Percentiles rank a stretch among this genome's conserved stretches.
Conservation (phyloP, 2,888 invertebrate genomes). For the Hypomecis atomaria region DNA sequence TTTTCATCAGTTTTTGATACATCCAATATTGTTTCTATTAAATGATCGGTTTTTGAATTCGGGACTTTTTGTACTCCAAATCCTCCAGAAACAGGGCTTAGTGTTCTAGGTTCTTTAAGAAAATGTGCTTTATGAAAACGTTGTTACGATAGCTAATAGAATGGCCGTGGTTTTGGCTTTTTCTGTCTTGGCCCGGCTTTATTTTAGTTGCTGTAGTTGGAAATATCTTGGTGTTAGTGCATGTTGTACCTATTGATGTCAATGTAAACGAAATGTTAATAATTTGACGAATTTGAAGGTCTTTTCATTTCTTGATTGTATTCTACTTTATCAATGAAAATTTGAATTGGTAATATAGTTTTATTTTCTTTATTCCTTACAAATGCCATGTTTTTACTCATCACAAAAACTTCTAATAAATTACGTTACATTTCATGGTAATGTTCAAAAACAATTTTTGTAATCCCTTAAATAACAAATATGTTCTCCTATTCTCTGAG, state of each 20-base stretch:
- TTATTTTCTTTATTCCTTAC: constrained; percentile 2
- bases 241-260: constrained; percentile 50
- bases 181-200: constrained; percentile 80
- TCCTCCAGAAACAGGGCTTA: constrained; percentile 82
- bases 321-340: constrained; percentile 8
- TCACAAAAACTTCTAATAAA: not conserved
- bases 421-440: not conserved
- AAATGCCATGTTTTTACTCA: not conserved
- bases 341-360: constrained; percentile 9
- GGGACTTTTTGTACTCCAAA: constrained; percentile 59
- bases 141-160: constrained; percentile 65
- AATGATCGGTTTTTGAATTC: constrained; percentile 44
- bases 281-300: constrained; percentile 4
- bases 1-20: constrained; percentile 44
- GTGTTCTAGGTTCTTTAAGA: constrained; percentile 56
- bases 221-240: constrained; percentile 67
- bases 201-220: constrained; percentile 68
- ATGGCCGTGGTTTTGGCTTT: constrained; percentile 76
- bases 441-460: not conserved
- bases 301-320: constrained; percentile 22
- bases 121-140: constrained; percentile 57
- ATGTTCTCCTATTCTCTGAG: too few relatives aligned
- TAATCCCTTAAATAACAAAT: too few relatives aligned
- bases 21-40: constrained; percentile 35
- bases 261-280: not conserved